phyloP scores from a whole-genome alignment of 2,888 invertebrate genomes.

The Timandra comae region DNA sequence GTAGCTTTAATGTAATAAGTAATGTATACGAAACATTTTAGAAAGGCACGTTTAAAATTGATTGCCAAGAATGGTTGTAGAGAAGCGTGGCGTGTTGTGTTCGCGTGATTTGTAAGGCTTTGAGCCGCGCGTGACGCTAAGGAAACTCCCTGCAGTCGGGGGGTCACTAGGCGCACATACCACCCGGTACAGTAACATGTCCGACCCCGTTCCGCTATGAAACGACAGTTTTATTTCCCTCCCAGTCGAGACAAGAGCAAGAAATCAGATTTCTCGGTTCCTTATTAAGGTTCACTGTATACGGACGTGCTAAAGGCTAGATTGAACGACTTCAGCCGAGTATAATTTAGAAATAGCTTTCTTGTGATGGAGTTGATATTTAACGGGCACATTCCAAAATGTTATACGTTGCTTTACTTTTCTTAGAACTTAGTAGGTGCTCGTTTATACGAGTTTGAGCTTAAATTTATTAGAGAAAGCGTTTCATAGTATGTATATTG shows the following conservation, averaged over 20 bases:
- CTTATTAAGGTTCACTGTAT: conserved; percentile 25
- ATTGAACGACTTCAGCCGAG: too few relatives aligned
- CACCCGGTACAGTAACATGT: conserved; percentile 58
- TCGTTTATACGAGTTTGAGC: too few relatives aligned
- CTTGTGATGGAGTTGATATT: too few relatives aligned
- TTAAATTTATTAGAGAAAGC: too few relatives aligned
- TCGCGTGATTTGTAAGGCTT: conserved; percentile 70
- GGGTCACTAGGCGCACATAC: conserved; percentile 61
- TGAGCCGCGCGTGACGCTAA: conserved; percentile 67
- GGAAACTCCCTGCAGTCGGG: conserved; percentile 48
- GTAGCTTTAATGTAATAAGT: conserved; percentile 5
- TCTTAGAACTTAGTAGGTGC: too few relatives aligned
- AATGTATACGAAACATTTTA: conserved; percentile 17
- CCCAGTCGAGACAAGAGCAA: conserved; percentile 41
- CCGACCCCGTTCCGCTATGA: conserved; percentile 65
- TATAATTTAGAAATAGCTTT: too few relatives aligned
- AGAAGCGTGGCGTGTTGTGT: conserved; percentile 51
- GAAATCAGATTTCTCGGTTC: conserved; percentile 38
- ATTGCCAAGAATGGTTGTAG: conserved; percentile 33
- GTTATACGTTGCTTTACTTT: too few relatives aligned
- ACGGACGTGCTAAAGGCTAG: conserved; percentile 9
- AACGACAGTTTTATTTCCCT: conserved; percentile 66
- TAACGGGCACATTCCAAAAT: too few relatives aligned
- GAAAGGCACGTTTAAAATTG: conserved; percentile 24
- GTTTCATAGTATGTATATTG: too few relatives aligned